Evolutionary conservation across 2,113 vertebrate genomes (phyloP).

Genomic region (Engystomops pustulosus): DNA sequence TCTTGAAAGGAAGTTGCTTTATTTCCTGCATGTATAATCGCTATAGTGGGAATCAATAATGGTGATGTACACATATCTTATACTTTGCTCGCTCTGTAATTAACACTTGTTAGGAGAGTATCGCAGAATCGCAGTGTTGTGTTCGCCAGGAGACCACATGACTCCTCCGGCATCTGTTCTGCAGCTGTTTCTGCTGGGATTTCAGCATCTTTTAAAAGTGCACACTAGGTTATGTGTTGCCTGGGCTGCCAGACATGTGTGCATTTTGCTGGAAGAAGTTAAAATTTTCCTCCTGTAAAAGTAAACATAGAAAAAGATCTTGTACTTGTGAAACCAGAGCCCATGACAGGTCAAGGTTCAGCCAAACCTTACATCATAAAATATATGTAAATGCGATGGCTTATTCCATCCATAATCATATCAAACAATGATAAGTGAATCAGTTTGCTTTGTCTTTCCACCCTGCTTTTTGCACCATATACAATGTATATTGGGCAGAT

Average conservation of each 20-base stretch:
- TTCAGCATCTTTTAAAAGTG: slow-evolving; percentile 59
- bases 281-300: neutral
- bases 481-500: too few species aligned
- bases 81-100: neutral
- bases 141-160: slow-evolving; percentile 32
- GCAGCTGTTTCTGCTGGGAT: slow-evolving; percentile 69
- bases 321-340: neutral
- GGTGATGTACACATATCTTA: neutral
- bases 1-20: neutral
- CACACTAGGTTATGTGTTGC: slow-evolving; percentile 55
- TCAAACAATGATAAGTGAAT: too few species aligned
- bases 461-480: too few species aligned
- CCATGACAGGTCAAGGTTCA: neutral
- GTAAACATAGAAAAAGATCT: neutral
- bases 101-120: neutral
- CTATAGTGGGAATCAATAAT: neutral
- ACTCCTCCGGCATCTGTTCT: slow-evolving; percentile 67
- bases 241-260: slow-evolving; percentile 58
- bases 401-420: too few species aligned
- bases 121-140: neutral
- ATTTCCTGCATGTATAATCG: neutral
- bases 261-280: neutral
- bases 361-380: neutral
- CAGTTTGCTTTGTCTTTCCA: too few species aligned
- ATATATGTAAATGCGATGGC: too few species aligned